Base-by-base conservation (phyloP, 2,888 invertebrate genomes). In the Euproctis similis region DNA sequence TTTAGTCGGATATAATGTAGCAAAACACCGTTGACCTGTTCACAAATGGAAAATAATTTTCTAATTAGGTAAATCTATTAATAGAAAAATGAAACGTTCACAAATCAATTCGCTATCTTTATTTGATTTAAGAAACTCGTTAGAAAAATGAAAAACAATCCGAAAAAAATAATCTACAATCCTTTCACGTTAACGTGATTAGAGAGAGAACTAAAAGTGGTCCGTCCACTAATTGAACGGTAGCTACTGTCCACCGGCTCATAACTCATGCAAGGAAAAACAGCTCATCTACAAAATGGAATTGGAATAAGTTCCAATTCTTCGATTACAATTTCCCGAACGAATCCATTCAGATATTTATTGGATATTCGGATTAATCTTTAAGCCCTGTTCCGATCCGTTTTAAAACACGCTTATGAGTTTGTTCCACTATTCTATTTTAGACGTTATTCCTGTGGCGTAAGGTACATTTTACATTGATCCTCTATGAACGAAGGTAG, bases 311-410 rank as follows among this genome's bases (percentile, higher is more conserved):
- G 74, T 75, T 72, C 63, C 70, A 68, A 77, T 80, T 80, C 80
- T 80, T 77, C 70, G 62, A 73, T 77, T 76, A 69, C 82, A 81
- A 82, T 82, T n/a, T 76, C 73, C 66, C 55, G 59, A 72, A 65
- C 67, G 67, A 68, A 73, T 75, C 68, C 77, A 68, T 74, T 81
- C 65, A 57, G 54, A 76, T 80, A 82, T 82, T 82, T 82, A 81
- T 81, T 78, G 76, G 73, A 71, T 71, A 69, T 63, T 48, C 63
- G 59, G 73, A 81, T 81, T 82, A 82, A 82, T 81, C 78, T 81
- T 78, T 78, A 76, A 78, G 57, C 51, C 63, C 67, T 61, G 59
- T 50, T 50, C 48, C 53, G 62, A 61, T 65, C 60, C 67, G 60
- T 67, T 81, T 80, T 75, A 77, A 80, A 81, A 71, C 71, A 64